Evolutionary conservation across 1,140 invertebrate genomes (phyloP).

Genomic region (Oryctes rhinoceros): DNA sequence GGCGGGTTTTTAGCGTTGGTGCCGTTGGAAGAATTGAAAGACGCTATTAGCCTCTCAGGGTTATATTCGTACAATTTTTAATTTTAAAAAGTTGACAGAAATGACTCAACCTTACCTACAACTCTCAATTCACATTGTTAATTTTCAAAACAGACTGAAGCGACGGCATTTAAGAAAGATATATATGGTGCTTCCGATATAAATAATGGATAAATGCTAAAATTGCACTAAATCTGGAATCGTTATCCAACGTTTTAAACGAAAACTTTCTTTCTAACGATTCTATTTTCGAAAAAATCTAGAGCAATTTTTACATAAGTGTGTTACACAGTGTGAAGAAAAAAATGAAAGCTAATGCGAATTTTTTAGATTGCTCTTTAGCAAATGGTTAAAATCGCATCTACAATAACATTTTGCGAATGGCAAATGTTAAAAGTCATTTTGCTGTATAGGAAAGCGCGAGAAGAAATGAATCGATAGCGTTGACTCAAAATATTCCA

Average conservation of each 20-base stretch:
- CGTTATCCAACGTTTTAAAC: neutral
- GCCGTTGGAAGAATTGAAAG: too few species aligned
- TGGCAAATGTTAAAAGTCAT: neutral
- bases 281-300: constrained; percentile 10
- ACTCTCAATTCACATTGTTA: neutral
- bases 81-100: too few species aligned
- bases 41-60: too few species aligned
- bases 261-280: constrained; percentile 6
- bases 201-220: constrained; percentile 9
- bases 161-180: neutral
- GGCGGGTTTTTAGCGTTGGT: too few species aligned
- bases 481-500: neutral
- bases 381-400: neutral
- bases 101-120: too few species aligned
- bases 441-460: neutral
- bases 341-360: neutral
- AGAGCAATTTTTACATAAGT: constrained; percentile 12
- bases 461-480: too few species aligned
- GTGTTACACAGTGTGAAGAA: neutral
- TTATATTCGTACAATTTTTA: too few species aligned
- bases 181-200: neutral
- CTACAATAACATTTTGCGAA: neutral
- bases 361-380: neutral
- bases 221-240: neutral
- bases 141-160: neutral